Conservation (phyloP, 2,113 vertebrate genomes). For the Carettochelys insculpta region DNA sequence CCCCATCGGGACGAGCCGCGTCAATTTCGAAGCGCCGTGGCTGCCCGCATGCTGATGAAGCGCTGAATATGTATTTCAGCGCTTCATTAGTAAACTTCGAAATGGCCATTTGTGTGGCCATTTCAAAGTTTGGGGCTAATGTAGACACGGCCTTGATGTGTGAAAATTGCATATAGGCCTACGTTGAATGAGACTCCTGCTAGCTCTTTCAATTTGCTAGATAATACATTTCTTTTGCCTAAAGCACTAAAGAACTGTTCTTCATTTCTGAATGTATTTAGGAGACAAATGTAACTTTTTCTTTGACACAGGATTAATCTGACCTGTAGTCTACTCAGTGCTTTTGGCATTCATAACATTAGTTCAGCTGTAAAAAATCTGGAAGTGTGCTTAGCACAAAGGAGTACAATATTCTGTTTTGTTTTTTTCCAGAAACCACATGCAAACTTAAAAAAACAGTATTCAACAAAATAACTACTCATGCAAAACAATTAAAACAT, state of each 20-base stretch:
- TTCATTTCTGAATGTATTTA: background rate
- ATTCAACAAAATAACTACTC: background rate
- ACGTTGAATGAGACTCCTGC: background rate
- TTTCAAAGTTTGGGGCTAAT: too few relatives aligned
- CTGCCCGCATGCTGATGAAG: too few relatives aligned
- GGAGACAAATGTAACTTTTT: background rate
- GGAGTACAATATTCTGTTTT: background rate
- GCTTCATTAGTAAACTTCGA: too few relatives aligned
- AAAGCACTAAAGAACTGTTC: background rate
- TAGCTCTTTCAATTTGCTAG: background rate
- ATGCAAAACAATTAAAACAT: background rate
- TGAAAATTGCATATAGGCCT: background rate
- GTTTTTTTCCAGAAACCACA: background rate
- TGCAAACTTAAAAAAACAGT: background rate
- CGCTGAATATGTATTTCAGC: too few relatives aligned
- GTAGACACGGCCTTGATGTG: too few relatives aligned
- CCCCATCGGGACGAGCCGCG: too few relatives aligned
- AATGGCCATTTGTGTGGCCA: too few relatives aligned
- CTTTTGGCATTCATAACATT: slow-evolving; percentile 4
- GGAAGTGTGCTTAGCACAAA: background rate
- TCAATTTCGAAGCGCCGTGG: too few relatives aligned
- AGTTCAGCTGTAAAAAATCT: background rate
- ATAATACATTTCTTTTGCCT: background rate
- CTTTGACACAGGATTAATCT: background rate
- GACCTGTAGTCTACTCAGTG: background rate